A percentile compares a stretch with the other conserved stretches of the same genome.
phyloP scores from a whole-genome alignment of 1,140 invertebrate genomes.

The Pseudomyrmex flavicornis region DNA sequence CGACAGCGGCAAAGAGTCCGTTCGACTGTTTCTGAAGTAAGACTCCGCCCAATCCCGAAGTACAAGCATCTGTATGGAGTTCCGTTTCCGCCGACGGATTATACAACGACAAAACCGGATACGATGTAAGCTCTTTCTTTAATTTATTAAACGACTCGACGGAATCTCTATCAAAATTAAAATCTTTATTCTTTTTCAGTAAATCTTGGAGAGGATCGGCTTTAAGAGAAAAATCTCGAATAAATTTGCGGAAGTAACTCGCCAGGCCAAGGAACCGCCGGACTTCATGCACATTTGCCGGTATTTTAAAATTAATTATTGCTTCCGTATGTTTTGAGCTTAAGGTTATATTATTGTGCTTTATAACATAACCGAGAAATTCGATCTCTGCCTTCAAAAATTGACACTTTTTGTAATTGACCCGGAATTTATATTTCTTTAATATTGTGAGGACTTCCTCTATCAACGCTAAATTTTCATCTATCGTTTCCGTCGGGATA shows the following conservation, averaged over 20 bases:
- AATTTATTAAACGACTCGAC: too few relatives aligned
- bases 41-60: too few relatives aligned
- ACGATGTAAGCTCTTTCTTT: too few relatives aligned
- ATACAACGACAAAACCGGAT: too few relatives aligned
- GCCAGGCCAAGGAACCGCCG: neutral
- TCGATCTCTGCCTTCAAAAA: neutral
- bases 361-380: neutral
- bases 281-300: neutral
- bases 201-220: too few relatives aligned
- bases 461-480: neutral
- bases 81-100: too few relatives aligned
- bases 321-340: neutral
- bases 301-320: neutral
- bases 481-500: neutral
- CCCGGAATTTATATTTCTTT: neutral
- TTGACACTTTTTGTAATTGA: neutral
- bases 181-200: too few relatives aligned
- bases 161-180: fast-evolving
- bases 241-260: too few relatives aligned
- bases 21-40: too few relatives aligned
- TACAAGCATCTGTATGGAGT: too few relatives aligned
- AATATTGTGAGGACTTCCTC: neutral
- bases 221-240: fast-evolving
- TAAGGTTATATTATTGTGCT: neutral
- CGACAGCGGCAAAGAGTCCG: too few relatives aligned